A percentile compares a stretch with the other conserved stretches of the same genome.
Evolutionary conservation across 2,113 vertebrate species (phyloP).

Genomic region (Bubalus kerabau): DNA sequence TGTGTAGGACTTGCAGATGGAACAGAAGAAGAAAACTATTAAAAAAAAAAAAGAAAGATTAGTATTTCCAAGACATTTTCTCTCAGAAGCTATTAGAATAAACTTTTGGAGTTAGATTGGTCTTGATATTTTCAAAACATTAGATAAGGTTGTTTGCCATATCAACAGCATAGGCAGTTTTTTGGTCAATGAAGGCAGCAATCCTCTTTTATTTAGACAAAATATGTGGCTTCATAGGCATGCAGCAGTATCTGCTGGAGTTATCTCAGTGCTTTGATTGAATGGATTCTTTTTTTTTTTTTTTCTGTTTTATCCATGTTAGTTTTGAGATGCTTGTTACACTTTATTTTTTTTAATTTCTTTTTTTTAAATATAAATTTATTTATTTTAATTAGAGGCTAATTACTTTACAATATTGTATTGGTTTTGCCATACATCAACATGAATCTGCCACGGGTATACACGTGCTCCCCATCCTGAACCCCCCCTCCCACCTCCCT

Average conservation of each 20-base stretch:
- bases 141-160: neutral
- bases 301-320: no score
- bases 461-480: no score
- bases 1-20: neutral
- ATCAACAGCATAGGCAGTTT: neutral
- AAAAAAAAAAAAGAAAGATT: neutral
- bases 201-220: neutral
- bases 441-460: no score
- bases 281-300: neutral
- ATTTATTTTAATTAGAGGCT: no score
- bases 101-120: neutral
- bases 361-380: no score
- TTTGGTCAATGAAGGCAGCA: neutral
- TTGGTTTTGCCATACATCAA: no score
- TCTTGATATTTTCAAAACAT: neutral
- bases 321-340: no score
- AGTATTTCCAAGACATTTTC: neutral
- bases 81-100: neutral
- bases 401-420: no score
- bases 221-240: neutral
- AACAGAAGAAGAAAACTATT: neutral
- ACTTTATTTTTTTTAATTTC: no score
- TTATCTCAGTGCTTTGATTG: neutral
- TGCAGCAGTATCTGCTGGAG: neutral
- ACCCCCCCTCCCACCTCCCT: no score